Base-by-base conservation (phyloP, 2,888 invertebrate genomes). In the Folsomia candida region DNA sequence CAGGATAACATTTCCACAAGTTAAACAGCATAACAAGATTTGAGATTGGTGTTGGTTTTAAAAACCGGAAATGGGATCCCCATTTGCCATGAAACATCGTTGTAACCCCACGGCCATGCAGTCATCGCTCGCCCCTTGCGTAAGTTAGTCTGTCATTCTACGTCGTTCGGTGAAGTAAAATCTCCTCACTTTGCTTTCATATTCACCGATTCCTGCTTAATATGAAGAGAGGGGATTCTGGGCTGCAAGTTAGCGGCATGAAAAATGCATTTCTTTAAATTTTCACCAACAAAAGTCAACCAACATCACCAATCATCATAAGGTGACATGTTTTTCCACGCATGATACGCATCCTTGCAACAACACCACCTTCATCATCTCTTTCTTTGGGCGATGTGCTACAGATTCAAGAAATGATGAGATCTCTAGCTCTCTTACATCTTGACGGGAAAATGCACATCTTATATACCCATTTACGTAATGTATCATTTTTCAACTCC, bases 31-130 rank as follows among this genome's bases (percentile, higher is more conserved):
- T 28, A 62, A n/a, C n/a, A 62, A 62, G 26, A 27, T 20, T 59
- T 24, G 20, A 57, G n/a, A 22, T n/a, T 57, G 20, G 20, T 22
- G 57, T 11, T 57, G 57, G 22, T 22, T 57, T 57, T 11, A 73
- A 68, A 71, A 69, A 70, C 75, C 74, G 74, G 74, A 74, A 74
- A 77, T 77, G 76, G 76, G 76, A 64, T 77, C 76, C 69, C 75
- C 76, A 71, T 77, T 77, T 70, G 76, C 76, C 59, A 73, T 73
- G 76, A 77, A 73, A 73, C 71, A 72, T 70, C 74, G 75, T 60
- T 73, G 74, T 66, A 74, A 74, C 75, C 72, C 73, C 60, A 73
- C 73, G 70, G 72, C 72, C 65, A 73, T 76, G 62, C 76, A 76
- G 69, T 76, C 76, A 72, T 76, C 76, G 69, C 73, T 73, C 69